Conservation (phyloP, 2,888 invertebrate species). For the Drosophila emarginata region DNA sequence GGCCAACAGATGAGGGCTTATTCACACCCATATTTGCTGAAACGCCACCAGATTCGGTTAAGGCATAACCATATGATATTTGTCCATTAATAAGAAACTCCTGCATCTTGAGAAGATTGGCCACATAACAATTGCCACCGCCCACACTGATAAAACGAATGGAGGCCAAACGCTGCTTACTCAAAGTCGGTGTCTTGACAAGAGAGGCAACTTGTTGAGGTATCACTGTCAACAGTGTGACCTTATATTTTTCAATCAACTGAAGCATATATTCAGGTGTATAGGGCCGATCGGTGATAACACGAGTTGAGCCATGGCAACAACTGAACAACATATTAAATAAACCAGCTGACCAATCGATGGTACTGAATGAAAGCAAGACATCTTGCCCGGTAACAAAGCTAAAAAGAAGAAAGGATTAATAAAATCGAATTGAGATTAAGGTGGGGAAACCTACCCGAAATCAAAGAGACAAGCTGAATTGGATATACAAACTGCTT, state of each 20-base stretch:
- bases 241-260: constrained; percentile 73
- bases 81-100: constrained; percentile 65
- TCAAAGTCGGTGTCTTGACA: constrained; percentile 63
- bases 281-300: constrained; percentile 74
- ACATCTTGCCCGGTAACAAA: constrained; percentile 77
- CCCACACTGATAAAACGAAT: constrained; percentile 72
- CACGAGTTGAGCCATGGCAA: constrained; percentile 74
- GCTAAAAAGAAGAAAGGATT: constrained; percentile 35
- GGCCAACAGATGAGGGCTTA: constrained; percentile 74
- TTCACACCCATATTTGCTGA: constrained; percentile 71
- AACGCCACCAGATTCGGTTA: constrained; percentile 76
- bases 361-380: constrained; percentile 72
- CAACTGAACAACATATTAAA: constrained; percentile 76
- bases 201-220: constrained; percentile 70
- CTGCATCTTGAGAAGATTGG: constrained; percentile 69
- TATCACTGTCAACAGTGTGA: constrained; percentile 68
- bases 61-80: constrained; percentile 75
- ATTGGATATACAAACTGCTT: constrained; percentile 78
- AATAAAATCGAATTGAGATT: neutral
- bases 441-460: constrained; percentile 54
- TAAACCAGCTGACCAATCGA: constrained; percentile 78
- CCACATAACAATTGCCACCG: constrained; percentile 72
- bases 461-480: constrained; percentile 76
- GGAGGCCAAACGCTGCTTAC: constrained; percentile 58
- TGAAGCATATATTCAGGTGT: constrained; percentile 72